Evolutionary conservation across 2,113 vertebrate genomes (phyloP).

Genomic region (Bos javanicus): DNA sequence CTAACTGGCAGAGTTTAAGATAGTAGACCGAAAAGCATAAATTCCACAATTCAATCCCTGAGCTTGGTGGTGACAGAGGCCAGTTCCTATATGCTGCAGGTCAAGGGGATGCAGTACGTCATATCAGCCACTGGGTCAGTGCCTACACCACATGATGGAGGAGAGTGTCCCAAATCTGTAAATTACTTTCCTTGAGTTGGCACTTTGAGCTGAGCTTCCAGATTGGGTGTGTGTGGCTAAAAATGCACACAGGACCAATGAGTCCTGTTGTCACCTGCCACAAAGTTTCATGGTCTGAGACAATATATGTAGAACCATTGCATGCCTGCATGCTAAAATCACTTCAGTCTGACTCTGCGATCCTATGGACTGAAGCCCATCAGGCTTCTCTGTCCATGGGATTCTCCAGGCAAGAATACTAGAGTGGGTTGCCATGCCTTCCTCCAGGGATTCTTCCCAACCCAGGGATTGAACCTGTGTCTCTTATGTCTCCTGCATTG

Average conservation of each 20-base stretch:
- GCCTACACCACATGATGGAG: too few species aligned
- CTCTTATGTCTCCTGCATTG: not conserved
- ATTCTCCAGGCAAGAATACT: not conserved
- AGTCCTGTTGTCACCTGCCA: not conserved
- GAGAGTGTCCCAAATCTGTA: not conserved
- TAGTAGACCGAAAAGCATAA: not conserved
- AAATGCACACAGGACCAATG: not conserved
- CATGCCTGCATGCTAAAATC: not conserved
- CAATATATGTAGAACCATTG: not conserved
- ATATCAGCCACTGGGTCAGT: not conserved
- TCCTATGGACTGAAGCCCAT: not conserved
- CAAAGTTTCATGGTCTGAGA: not conserved
- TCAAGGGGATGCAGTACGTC: not conserved
- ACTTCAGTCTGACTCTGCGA: not conserved
- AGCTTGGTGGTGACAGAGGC: not conserved
- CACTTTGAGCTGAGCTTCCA: not conserved
- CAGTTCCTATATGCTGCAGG: not conserved
- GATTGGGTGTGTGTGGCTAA: not conserved
- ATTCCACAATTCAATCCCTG: not conserved
- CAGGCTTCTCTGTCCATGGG: not conserved
- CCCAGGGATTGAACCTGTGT: not conserved
- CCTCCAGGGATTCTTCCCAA: not conserved
- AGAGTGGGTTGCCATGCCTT: not conserved
- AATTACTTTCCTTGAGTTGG: not conserved
- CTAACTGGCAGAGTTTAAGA: not conserved